These are phyloP conservation scores for Ganaspis sp. DNA, from an alignment of 1,140 invertebrate genomes.

Conservation along the genomic window DNA sequence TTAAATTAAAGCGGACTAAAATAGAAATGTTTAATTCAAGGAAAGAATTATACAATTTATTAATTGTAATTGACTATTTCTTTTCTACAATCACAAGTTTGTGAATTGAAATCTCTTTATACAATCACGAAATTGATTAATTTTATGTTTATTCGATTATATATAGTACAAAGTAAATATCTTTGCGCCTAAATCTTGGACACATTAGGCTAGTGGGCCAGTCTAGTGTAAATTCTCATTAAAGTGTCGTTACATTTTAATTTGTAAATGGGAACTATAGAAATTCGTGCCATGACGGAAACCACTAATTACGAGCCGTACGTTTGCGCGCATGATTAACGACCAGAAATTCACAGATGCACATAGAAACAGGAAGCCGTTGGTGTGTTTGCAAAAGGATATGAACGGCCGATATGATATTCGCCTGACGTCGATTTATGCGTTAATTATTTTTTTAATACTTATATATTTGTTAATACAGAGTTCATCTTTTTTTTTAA, in stretches of 20 bases:
- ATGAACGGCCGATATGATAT: slow-evolving; percentile 12
- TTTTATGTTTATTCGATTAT: too few relatives aligned
- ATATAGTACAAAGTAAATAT: too few relatives aligned
- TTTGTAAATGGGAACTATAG: not conserved
- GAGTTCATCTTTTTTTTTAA: not conserved
- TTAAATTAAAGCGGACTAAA: too few relatives aligned
- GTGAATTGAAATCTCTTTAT: too few relatives aligned
- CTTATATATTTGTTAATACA: not conserved
- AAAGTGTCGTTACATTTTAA: slow-evolving; percentile 5
- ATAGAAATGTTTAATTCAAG: too few relatives aligned
- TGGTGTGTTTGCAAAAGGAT: slow-evolving; percentile 6
- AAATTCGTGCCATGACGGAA: not conserved
- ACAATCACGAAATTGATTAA: too few relatives aligned
- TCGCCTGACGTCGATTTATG: slow-evolving; percentile 22
- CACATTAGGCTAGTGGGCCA: too few relatives aligned
- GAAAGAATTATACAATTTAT: too few relatives aligned
- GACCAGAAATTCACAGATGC: slow-evolving; percentile 1
- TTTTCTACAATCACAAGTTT: too few relatives aligned
- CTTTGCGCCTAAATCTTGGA: too few relatives aligned
- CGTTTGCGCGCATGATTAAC: slow-evolving; percentile 8
- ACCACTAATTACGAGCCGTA: slow-evolving; percentile 6
- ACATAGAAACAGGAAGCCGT: not conserved
- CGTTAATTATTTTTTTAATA: not conserved
- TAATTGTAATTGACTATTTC: too few relatives aligned
- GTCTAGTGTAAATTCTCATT: not conserved